Evolutionary conservation across 53 echinoderm and acorn worm species (phyloP), one percentile per base, ranked within the genome.

Genomic region (Patiria pectinifera): DNA sequence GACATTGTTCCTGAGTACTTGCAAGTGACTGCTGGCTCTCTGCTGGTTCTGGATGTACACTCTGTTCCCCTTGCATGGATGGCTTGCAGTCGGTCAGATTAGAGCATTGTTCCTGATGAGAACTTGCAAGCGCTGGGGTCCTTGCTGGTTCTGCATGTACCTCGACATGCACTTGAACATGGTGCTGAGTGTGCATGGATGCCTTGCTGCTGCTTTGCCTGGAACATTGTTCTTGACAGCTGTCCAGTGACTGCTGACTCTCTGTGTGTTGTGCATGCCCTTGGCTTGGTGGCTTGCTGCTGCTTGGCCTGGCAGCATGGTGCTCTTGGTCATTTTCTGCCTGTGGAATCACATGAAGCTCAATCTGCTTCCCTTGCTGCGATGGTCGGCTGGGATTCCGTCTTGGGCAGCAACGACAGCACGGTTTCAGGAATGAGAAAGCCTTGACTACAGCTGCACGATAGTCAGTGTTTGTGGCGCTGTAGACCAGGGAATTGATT

Each of bases 341-440:
- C 11, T 79, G 0, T 45, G 80, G 80, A 79, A 79, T 45, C 45
- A 79, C 80, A 25, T 4, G 45, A 3, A 79, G 80, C 24, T 79
- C 46, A 79, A 47, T 15, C 74, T 74, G 74, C 24, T 74, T 21
- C 74, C 74, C 24, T 74, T 13, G 74, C 74, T 74, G 22, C 24
- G 74, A n/a, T 74, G 74, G 74, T 74, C 11, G 74, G 74, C 24
- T 74, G 10, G 74, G 74, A 74, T n/a, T 79, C 46, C 14, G 15
- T 79, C 45, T 15, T 47, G 45, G 45, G 45, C 19, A 47, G 45
- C 80, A 47, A 46, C 2, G 45, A 25, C 80, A 45, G 46, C 48
- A 79, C 48, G 47, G 46, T 79, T 79, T 79, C 11, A 79, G 47
- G 80, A 79, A 79, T 46, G 80, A 45, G 48, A 79, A 79, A 18